Evolutionary conservation across 2,797 vertebrate species (phyloP).

Genomic region (Chiroxiphia lanceolata): DNA sequence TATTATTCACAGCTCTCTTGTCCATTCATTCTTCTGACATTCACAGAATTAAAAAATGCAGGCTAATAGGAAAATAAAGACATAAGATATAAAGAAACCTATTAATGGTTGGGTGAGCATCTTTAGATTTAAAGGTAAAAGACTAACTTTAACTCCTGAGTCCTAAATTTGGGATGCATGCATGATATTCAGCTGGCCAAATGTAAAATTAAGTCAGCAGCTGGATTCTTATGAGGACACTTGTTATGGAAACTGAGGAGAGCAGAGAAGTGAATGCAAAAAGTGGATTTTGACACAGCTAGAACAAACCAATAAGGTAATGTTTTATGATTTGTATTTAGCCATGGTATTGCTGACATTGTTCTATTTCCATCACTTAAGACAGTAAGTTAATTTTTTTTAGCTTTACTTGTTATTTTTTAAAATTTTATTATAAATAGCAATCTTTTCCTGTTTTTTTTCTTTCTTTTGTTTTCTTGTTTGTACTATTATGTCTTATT

Average conservation of each 20-base stretch:
- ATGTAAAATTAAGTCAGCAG: background rate
- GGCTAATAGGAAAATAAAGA: background rate
- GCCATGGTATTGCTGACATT: background rate
- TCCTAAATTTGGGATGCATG: background rate
- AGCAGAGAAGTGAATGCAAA: background rate
- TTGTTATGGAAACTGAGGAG: background rate
- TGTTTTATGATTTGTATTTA: background rate
- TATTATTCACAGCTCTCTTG: background rate
- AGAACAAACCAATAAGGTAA: background rate
- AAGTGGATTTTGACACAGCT: background rate
- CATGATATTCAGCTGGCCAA: background rate
- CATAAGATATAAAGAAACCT: background rate
- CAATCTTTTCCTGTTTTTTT: fast-evolving
- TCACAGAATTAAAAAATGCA: background rate
- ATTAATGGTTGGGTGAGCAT: background rate
- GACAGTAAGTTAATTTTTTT: background rate
- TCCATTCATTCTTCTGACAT: background rate
- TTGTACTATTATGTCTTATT: background rate
- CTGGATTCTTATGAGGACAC: background rate
- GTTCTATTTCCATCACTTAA: background rate
- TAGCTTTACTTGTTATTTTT: background rate
- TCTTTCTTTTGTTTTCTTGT: background rate
- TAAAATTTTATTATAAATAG: background rate
- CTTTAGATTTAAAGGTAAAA: background rate
- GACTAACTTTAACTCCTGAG: background rate